These are phyloP conservation scores for Agriotes lineatus DNA, from an alignment of 2,888 invertebrate species.

Conservation along the genomic window DNA sequence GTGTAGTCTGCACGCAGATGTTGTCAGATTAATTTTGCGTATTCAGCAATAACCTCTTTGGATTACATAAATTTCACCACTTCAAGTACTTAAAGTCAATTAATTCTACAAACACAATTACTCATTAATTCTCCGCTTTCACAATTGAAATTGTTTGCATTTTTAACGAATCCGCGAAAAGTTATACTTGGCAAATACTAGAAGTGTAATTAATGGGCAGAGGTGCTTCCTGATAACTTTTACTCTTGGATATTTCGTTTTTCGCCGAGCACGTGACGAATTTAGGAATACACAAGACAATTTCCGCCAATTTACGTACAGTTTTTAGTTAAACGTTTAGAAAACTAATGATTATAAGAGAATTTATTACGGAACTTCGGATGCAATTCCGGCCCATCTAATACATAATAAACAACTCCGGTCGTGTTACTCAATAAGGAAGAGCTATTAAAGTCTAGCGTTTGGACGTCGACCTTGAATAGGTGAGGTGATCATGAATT, in stretches of 20 bases:
- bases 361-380: not conserved
- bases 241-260: no score
- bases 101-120: not conserved
- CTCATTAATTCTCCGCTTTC: slow-evolving; percentile 7
- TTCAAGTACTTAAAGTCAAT: not conserved
- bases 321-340: no score
- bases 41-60: not conserved
- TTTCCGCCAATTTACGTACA: no score
- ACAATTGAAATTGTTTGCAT: not conserved
- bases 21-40: not conserved
- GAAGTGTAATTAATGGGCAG: no score
- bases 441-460: not conserved
- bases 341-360: not conserved
- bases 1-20: not conserved
- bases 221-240: no score
- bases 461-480: not conserved
- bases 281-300: no score
- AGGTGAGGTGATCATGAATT: not conserved
- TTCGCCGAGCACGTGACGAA: no score
- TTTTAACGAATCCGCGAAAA: no score
- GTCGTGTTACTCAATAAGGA: not conserved
- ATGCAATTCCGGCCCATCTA: not conserved
- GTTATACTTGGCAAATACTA: no score
- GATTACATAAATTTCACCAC: slow-evolving; percentile 12
- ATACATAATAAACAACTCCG: not conserved